A percentile compares a stretch with the other conserved stretches of the same genome.
Conservation (phyloP, 2,113 vertebrate species). For the Dipodomys stephensi region DNA sequence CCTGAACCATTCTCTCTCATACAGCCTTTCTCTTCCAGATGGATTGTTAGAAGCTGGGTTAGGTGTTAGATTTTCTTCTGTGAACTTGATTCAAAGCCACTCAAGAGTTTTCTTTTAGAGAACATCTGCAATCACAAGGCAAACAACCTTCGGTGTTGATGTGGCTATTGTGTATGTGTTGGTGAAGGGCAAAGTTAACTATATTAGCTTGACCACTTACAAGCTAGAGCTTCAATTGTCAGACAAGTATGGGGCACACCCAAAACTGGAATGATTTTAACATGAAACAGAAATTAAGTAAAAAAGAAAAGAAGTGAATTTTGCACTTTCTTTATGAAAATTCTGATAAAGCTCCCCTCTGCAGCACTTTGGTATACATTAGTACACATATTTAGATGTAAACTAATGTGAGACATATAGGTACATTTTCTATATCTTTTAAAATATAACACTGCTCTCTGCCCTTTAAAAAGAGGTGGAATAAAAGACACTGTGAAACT, state of each 20-base stretch:
- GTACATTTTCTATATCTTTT: background rate
- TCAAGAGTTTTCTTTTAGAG: background rate
- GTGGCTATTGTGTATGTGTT: background rate
- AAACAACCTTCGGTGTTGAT: background rate
- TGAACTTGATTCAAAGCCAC: background rate
- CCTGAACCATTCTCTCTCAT: background rate
- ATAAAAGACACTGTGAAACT: background rate
- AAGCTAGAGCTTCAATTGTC: background rate
- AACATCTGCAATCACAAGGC: constrained; percentile 17
- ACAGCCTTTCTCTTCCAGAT: background rate
- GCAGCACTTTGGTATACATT: background rate
- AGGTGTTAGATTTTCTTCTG: background rate
- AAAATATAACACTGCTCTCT: background rate
- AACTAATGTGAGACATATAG: background rate
- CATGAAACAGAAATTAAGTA: constrained; percentile 4
- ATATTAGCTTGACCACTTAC: background rate
- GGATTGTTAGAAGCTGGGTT: background rate
- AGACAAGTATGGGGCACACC: background rate
- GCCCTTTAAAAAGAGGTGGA: background rate
- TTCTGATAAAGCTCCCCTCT: background rate
- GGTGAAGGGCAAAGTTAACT: background rate
- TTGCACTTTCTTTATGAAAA: constrained; percentile 4
- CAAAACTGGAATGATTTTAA: constrained; percentile 13
- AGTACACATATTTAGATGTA: background rate
- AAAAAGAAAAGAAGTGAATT: background rate